phyloP scores from a whole-genome alignment of 2,797 vertebrate genomes.

The Paratrypauchen microcephalus region DNA sequence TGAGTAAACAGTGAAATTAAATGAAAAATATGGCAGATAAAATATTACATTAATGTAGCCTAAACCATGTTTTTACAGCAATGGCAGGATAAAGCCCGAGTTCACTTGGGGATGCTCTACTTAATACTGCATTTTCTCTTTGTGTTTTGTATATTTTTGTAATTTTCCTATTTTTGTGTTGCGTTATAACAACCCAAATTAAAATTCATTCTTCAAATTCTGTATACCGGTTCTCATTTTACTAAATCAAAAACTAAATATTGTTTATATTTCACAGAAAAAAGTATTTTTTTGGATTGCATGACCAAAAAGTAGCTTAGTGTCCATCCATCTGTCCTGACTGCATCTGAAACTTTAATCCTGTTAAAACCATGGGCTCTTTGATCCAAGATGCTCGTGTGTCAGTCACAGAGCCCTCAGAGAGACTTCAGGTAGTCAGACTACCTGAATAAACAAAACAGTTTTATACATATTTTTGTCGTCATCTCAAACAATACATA shows the following conservation, averaged over 20 bases:
- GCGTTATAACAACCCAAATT: too few relatives aligned
- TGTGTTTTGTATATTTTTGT: not conserved
- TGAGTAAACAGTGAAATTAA: slow-evolving; percentile 43
- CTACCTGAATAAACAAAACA: not conserved
- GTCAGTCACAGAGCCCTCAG: not conserved
- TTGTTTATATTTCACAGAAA: slow-evolving; percentile 15
- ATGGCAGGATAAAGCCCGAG: slow-evolving; percentile 38
- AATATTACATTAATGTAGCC: not conserved
- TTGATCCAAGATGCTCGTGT: slow-evolving; percentile 3
- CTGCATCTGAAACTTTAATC: slow-evolving; percentile 68
- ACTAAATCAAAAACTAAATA: not conserved
- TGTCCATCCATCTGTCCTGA: slow-evolving; percentile 57
- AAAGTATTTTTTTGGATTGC: not conserved
- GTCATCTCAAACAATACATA: not conserved
- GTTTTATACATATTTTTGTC: not conserved
- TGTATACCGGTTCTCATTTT: too few relatives aligned
- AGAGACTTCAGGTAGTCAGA: not conserved
- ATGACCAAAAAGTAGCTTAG: slow-evolving; percentile 39
- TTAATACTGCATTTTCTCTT: slow-evolving; percentile 7
- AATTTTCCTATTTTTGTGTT: not conserved
- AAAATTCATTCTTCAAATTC: too few relatives aligned
- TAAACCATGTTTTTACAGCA: slow-evolving; percentile 40
- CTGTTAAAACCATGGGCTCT: slow-evolving; percentile 38
- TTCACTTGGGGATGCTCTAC: slow-evolving; percentile 7
- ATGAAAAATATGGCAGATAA: not conserved